These are phyloP conservation scores for Buceros bicornis DNA, from an alignment of 2,797 vertebrate species.

Conservation along the genomic window DNA sequence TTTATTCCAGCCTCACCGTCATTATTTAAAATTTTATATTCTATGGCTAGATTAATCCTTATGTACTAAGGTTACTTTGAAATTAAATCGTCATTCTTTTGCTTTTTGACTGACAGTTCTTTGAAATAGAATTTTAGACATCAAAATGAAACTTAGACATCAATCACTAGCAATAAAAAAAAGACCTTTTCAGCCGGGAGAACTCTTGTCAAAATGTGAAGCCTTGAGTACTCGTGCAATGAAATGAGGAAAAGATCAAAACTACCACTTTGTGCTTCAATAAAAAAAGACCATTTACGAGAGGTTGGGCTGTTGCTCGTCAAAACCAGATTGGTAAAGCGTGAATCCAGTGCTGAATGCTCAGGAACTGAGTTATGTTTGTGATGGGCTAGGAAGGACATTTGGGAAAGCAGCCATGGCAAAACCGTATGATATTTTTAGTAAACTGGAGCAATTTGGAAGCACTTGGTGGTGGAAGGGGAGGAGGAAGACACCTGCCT, in stretches of 20 bases:
- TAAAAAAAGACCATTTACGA: not conserved
- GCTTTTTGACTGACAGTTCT: not conserved
- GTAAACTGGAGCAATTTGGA: not conserved
- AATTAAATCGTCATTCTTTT: conserved; percentile 8
- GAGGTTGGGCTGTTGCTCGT: not conserved
- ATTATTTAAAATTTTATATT: not conserved
- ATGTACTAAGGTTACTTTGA: not conserved
- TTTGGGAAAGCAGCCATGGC: not conserved
- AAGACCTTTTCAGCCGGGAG: not conserved
- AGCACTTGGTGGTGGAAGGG: not conserved
- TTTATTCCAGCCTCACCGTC: not conserved
- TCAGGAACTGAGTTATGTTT: not conserved
- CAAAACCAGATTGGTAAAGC: not conserved
- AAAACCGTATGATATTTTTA: not conserved
- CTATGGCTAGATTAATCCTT: not conserved
- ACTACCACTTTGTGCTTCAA: not conserved
- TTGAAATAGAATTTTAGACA: not conserved
- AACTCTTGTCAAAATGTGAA: conserved; percentile 28
- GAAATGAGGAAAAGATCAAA: not conserved
- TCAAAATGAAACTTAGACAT: not conserved
- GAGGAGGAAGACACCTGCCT: not conserved
- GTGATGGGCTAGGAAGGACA: not conserved
- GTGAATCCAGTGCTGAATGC: not conserved
- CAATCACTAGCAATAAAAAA: not conserved
- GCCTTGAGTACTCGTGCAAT: not conserved